These are phyloP conservation scores for Haliclystus octoradiatus DNA, from an alignment of 30 jellyfish, hydroid and myxozoan genomes.

Conservation along the genomic window DNA sequence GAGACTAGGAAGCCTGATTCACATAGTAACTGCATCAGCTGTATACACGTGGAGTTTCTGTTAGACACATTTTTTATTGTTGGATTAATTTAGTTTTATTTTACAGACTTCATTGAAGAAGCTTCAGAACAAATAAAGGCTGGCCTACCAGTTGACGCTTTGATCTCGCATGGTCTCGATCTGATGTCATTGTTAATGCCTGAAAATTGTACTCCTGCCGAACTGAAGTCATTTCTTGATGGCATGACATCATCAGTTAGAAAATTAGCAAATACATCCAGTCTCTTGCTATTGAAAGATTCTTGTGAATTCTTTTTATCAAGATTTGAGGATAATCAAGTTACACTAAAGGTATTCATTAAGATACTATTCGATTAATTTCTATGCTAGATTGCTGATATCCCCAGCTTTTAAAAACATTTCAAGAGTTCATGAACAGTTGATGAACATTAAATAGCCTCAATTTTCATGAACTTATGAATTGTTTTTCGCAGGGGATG, in stretches of 20 bases:
- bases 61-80: not conserved
- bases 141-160: slow-evolving; percentile 18
- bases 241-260: slow-evolving; percentile 15
- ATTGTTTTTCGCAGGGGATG: too few species aligned
- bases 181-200: slow-evolving; percentile 57
- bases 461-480: too few species aligned
- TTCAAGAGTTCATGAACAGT: too few species aligned
- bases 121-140: slow-evolving; percentile 20
- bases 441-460: too few species aligned
- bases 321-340: slow-evolving; percentile 21
- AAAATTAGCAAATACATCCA: slow-evolving; percentile 31
- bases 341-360: slow-evolving; percentile 29
- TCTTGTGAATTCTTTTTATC: slow-evolving; percentile 36
- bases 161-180: slow-evolving; percentile 51
- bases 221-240: slow-evolving; percentile 24
- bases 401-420: too few species aligned
- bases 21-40: too few species aligned
- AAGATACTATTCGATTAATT: too few species aligned
- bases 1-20: too few species aligned
- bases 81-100: not conserved
- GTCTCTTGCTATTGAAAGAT: slow-evolving; percentile 30
- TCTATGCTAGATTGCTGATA: too few species aligned
- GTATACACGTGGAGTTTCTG: too few species aligned
- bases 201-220: not conserved
- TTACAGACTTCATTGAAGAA: slow-evolving; percentile 34